Evolutionary conservation across 1,140 invertebrate genomes (phyloP), one percentile per base, ranked within the genome.

Genomic region (Aphidius ervi): DNA sequence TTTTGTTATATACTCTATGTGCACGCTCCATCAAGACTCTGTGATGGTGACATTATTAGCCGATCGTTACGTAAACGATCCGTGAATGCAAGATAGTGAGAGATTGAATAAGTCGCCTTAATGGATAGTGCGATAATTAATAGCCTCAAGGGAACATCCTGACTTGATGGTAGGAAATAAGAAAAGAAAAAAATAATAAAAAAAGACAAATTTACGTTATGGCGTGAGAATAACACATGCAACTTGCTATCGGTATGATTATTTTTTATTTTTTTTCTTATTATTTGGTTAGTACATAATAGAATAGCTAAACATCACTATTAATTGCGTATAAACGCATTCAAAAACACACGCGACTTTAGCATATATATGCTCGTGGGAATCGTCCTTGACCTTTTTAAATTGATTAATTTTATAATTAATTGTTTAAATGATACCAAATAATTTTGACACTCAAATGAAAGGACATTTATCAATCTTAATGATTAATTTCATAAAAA

Each of bases 81-180:
- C 68, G 68, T 70, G 65, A 70, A 70, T 70, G 56, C 64, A 58
- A 64, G 67, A 70, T 68, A 70, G 65, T 65, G 58, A 53, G 9
- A 9, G 48, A 41, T 9, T 42, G 31, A 42, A 23, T 23, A 6
- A 39, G n/a, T 52, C 56, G 49, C 47, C 53, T 20, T 66, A 63
- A 66, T 67, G 62, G 67, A 70, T 68, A 67, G 58, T 63, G 48
- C 46, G 61, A 63, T 63, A 70, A 70, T 70, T 70, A 70, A 70
- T 70, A 64, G 65, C 59, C 58, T 50, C 58, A 56, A 46, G 59
- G 58, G 59, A 59, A 57, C 47, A 58, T 31, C 23, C 56, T 45
- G 20, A 6, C 9, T 9, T 42, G 56, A 10, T 9, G 3, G 3
- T 37, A 37, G 31, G 50, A 42, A 39, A 9, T 37, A 37, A 9